Evolutionary conservation across 2,888 invertebrate species (phyloP).

Genomic region (Meiosimyza decipiens): DNA sequence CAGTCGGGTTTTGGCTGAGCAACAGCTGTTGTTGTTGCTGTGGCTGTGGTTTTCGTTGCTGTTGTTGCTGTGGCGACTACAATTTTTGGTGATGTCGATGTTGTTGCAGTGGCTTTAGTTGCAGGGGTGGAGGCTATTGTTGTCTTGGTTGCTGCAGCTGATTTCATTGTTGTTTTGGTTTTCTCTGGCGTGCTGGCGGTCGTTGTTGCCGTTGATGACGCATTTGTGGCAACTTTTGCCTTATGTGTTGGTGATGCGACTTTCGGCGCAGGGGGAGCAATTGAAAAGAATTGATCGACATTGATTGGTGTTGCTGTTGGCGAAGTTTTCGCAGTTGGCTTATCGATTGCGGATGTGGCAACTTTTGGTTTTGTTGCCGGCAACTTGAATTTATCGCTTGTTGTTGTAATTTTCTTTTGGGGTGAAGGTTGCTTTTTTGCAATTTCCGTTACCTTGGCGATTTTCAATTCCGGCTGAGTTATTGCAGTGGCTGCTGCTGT

Average conservation of each 20-base stretch:
- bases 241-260: constrained; percentile 46
- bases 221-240: constrained; percentile 40
- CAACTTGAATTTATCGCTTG: constrained; percentile 31
- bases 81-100: constrained; percentile 32
- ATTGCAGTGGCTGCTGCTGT: constrained; percentile 47
- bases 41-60: constrained; percentile 38
- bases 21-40: constrained; percentile 40
- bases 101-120: constrained; percentile 32
- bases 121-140: constrained; percentile 39
- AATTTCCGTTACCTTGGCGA: constrained; percentile 34
- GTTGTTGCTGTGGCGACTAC: constrained; percentile 22
- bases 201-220: constrained; percentile 51
- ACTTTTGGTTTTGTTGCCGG: constrained; percentile 36
- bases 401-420: constrained; percentile 8
- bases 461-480: constrained; percentile 44
- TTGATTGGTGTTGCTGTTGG: constrained; percentile 51
- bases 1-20: constrained; percentile 24
- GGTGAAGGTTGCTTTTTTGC: constrained; percentile 6
- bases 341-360: constrained; percentile 23
- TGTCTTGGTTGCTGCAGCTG: constrained; percentile 48
- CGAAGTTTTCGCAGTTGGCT: constrained; percentile 44
- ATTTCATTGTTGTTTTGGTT: constrained; percentile 36
- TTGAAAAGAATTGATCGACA: constrained; percentile 60
- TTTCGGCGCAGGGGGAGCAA: constrained; percentile 53
- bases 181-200: constrained; percentile 38